Evolutionary conservation across 2,113 vertebrate species (phyloP).

Genomic region (Ptyas mucosa): DNA sequence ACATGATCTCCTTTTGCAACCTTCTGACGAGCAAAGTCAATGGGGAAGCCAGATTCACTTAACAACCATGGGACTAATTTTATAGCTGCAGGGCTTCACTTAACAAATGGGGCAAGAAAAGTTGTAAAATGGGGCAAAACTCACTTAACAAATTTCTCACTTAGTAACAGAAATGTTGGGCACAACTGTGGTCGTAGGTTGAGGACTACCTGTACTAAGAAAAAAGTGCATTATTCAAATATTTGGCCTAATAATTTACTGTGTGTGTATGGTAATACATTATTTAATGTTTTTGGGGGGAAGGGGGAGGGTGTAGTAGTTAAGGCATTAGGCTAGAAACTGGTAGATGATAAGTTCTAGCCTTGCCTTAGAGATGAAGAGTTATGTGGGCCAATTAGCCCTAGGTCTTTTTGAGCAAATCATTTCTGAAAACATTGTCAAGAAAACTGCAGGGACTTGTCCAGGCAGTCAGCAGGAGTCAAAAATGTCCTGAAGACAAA

Average conservation of each 20-base stretch:
- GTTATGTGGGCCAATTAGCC: not conserved
- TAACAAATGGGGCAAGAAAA: too few species aligned
- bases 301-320: not conserved
- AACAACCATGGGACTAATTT: too few species aligned
- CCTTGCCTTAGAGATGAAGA: not conserved
- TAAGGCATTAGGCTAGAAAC: not conserved
- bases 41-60: too few species aligned
- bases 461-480: not conserved
- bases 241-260: not conserved
- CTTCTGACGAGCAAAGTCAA: too few species aligned
- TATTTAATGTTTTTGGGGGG: not conserved
- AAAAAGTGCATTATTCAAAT: conserved; percentile 14
- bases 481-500: not conserved
- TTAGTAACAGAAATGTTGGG: too few species aligned
- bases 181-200: too few species aligned
- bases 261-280: not conserved
- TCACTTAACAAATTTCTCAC: too few species aligned
- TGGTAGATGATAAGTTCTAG: not conserved
- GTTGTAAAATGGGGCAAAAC: too few species aligned
- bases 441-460: not conserved
- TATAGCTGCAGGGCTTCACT: too few species aligned
- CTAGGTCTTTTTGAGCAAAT: not conserved
- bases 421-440: not conserved
- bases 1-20: too few species aligned
- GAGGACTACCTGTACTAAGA: not conserved